Evolutionary conservation across 2,888 invertebrate species (phyloP).

Genomic region (Lasioglossum malachurum): DNA sequence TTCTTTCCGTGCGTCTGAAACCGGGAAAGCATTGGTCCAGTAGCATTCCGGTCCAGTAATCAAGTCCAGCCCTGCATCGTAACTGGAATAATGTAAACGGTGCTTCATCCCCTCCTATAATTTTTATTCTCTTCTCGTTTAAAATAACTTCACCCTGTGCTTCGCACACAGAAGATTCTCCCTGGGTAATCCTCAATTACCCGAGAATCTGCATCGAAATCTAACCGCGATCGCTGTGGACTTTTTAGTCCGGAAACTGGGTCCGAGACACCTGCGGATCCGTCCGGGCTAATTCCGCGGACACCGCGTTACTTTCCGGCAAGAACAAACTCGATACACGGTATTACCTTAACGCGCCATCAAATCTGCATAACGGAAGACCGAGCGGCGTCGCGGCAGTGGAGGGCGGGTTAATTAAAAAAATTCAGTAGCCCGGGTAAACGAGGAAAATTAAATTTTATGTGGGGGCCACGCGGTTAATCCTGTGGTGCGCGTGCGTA

Average conservation of each 20-base stretch:
- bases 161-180: neutral
- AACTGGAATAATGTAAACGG: neutral
- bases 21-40: neutral
- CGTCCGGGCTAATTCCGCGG: neutral
- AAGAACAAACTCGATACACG: constrained; percentile 32
- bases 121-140: neutral
- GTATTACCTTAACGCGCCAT: constrained; percentile 32
- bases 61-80: neutral
- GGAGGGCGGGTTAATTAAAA: constrained; percentile 60
- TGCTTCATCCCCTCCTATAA: neutral
- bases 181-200: neutral
- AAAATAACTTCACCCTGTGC: neutral
- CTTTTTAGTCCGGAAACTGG: neutral
- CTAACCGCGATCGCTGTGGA: neutral
- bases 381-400: neutral
- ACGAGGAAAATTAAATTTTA: constrained; percentile 68
- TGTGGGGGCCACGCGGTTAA: constrained; percentile 45
- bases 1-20: neutral
- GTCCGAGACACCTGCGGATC: constrained; percentile 20
- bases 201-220: neutral
- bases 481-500: constrained; percentile 43
- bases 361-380: constrained; percentile 53
- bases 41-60: neutral
- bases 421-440: constrained; percentile 69
- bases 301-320: neutral